Conservation (phyloP, 2,888 invertebrate species). For the Embidobia sp. region DNA sequence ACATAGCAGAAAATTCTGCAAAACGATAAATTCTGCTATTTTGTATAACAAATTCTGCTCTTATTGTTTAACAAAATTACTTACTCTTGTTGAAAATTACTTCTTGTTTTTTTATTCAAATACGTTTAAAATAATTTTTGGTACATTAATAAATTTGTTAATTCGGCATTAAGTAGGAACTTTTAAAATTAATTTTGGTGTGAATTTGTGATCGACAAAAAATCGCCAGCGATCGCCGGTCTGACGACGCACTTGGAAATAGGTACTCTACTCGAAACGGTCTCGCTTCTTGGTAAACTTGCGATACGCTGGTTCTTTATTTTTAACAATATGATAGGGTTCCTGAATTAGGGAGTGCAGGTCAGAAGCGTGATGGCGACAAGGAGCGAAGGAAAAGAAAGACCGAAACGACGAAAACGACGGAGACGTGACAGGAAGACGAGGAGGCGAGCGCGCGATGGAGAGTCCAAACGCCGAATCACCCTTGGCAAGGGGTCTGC, state of each 20-base stretch:
- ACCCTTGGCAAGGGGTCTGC: conserved; percentile 80
- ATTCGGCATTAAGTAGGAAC: no score
- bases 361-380: conserved; percentile 47
- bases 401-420: conserved; percentile 45
- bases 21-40: no score
- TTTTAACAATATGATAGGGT: conserved; percentile 66
- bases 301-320: conserved; percentile 59
- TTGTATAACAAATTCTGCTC: no score
- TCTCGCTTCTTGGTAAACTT: conserved; percentile 53
- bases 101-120: no score
- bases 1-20: no score
- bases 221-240: neutral
- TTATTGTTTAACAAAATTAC: no score
- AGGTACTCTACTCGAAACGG: conserved; percentile 23
- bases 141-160: no score
- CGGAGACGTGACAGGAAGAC: conserved; percentile 54
- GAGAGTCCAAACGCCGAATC: conserved; percentile 75
- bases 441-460: conserved; percentile 46
- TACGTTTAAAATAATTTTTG: no score
- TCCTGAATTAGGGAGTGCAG: conserved; percentile 57
- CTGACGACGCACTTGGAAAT: conserved; percentile 13
- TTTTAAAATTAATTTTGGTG: no score
- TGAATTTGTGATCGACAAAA: conserved; percentile 1
- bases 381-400: conserved; percentile 34
- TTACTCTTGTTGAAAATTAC: no score